These are phyloP conservation scores for Gymnocheta viridis DNA, from an alignment of 2,888 invertebrate genomes.

Conservation along the genomic window DNA sequence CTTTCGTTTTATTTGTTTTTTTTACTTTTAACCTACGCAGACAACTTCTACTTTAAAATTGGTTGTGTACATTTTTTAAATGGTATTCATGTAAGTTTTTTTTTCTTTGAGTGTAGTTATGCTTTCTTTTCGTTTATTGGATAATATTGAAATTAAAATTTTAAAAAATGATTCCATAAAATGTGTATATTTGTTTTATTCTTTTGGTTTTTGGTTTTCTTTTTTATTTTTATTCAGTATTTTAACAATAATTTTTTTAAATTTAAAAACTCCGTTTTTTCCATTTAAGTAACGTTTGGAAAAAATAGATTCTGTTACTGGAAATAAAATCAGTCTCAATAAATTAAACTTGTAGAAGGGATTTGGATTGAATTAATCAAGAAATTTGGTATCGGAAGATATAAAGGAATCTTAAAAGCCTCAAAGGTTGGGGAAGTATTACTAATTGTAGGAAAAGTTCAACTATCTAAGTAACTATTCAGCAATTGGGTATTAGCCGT, in stretches of 20 bases:
- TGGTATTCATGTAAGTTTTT: constrained; percentile 17
- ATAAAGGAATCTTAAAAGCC: not conserved
- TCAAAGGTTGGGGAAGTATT: not conserved
- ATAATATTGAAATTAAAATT: constrained; percentile 49
- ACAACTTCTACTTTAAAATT: constrained; percentile 69
- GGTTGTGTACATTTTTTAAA: constrained; percentile 49
- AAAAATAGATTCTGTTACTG: constrained; percentile 59
- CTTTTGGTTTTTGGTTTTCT: constrained; percentile 20
- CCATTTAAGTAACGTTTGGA: constrained; percentile 56
- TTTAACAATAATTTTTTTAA: constrained; percentile 55
- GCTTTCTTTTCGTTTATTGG: constrained; percentile 16
- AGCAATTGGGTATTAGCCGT: not conserved
- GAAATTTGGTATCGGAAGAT: constrained; percentile 18
- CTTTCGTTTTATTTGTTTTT: constrained; percentile 52
- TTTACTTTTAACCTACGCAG: constrained; percentile 61
- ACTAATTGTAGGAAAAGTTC: not conserved
- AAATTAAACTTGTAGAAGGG: constrained; percentile 64
- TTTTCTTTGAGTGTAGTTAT: constrained; percentile 51
- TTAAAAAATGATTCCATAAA: constrained; percentile 45
- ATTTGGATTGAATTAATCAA: constrained; percentile 10
- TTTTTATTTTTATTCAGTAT: constrained; percentile 39
- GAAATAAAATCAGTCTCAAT: constrained; percentile 70
- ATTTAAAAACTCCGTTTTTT: constrained; percentile 55
- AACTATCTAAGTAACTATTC: constrained; percentile 1
- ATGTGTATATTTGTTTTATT: constrained; percentile 50